These are phyloP conservation scores for Spinus pinus DNA, from an alignment of 2,797 vertebrate species.

Conservation along the genomic window DNA sequence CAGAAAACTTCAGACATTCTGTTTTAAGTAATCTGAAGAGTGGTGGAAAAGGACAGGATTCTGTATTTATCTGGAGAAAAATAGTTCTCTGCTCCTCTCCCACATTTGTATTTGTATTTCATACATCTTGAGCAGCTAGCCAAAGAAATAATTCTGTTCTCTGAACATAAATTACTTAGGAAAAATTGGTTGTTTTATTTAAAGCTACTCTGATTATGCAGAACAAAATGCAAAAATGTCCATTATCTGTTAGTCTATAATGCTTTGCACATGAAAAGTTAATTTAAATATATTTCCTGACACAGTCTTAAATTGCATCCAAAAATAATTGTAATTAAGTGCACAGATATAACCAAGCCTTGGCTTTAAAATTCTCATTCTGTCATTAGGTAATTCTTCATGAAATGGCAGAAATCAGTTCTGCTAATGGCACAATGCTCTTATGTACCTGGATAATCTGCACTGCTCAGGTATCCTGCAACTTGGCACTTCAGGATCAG, in stretches of 20 bases:
- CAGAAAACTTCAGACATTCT: neutral
- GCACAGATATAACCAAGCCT: neutral
- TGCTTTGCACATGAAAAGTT: neutral
- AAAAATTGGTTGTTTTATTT: neutral
- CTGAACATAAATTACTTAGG: neutral
- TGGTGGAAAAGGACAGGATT: neutral
- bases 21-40: conserved; percentile 9
- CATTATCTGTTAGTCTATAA: neutral
- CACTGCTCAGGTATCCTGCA: neutral
- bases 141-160: neutral
- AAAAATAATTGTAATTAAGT: neutral
- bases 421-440: neutral
- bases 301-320: neutral
- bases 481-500: neutral
- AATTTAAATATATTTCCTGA: neutral
- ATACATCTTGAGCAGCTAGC: neutral
- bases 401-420: neutral
- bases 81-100: neutral
- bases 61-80: conserved; percentile 1
- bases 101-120: neutral
- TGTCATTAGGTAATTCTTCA: neutral
- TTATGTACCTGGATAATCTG: neutral
- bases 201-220: neutral
- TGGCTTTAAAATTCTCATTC: neutral
- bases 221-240: neutral